phyloP scores from a whole-genome alignment of 2,113 vertebrate species.

The Dicaeum eximium region DNA sequence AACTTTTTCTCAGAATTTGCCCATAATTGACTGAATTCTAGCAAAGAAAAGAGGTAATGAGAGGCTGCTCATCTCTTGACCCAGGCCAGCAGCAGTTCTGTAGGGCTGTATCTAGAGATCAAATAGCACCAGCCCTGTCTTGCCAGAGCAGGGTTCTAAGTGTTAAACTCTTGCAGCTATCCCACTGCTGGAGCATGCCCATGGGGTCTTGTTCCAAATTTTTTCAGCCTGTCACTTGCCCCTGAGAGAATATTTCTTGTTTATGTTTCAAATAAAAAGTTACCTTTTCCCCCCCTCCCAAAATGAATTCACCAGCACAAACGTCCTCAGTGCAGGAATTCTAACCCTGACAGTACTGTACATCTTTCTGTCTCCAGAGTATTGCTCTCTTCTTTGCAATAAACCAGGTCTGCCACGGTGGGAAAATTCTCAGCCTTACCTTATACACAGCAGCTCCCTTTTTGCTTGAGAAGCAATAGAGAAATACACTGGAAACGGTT shows the following conservation, averaged over 20 bases:
- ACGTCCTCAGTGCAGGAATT: background rate
- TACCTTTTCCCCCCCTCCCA: background rate
- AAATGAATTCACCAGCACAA: slow-evolving; percentile 19
- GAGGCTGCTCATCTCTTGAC: background rate
- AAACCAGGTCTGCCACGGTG: background rate
- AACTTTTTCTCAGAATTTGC: background rate
- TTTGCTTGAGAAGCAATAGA: background rate
- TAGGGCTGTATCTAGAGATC: background rate
- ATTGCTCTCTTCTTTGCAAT: slow-evolving; percentile 23
- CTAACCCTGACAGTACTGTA: background rate
- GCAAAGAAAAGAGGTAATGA: background rate
- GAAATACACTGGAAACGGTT: background rate
- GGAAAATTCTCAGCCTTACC: slow-evolving; percentile 22
- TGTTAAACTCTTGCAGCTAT: background rate
- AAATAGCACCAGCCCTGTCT: background rate
- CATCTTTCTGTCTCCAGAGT: slow-evolving; percentile 15
- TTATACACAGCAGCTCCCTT: background rate
- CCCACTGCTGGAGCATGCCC: background rate
- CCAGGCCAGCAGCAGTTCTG: background rate
- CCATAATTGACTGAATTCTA: slow-evolving; percentile 8
- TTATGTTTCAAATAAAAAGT: slow-evolving; percentile 14
- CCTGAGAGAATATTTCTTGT: background rate
- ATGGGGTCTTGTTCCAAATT: background rate
- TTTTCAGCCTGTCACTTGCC: background rate
- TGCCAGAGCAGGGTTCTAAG: background rate